Conservation (phyloP, 2,888 invertebrate species). For the Idaea straminata region DNA sequence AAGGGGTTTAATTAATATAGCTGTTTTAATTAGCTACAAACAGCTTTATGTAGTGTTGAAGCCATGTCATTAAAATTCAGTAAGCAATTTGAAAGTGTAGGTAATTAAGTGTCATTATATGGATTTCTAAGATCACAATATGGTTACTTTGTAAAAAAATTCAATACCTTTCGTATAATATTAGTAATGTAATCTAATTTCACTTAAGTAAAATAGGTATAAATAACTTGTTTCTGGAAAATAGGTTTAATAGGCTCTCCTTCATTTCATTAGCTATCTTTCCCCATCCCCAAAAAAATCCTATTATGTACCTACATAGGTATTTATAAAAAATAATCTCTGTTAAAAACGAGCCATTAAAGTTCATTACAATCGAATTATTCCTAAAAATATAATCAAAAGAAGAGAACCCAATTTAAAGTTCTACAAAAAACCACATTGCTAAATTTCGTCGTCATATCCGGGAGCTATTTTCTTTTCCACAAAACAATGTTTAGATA, state of each 20-base stretch:
- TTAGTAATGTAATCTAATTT: too few species aligned
- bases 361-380: not conserved
- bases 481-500: slow-evolving; percentile 8
- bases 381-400: slow-evolving; percentile 1
- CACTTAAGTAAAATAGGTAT: too few species aligned
- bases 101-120: not conserved
- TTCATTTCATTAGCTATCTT: too few species aligned
- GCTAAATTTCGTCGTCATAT: slow-evolving; percentile 50
- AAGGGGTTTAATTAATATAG: slow-evolving; percentile 47
- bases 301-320: too few species aligned
- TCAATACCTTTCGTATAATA: too few species aligned
- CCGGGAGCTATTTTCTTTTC: slow-evolving; percentile 41
- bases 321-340: too few species aligned
- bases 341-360: too few species aligned
- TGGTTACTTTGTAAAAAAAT: not conserved
- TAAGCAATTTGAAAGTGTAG: not conserved
- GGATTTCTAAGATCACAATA: not conserved
- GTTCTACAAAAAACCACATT: slow-evolving; percentile 9
- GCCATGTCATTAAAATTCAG: not conserved
- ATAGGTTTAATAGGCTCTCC: too few species aligned
- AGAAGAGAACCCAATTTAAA: slow-evolving; percentile 9
- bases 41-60: slow-evolving; percentile 23
- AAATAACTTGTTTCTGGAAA: too few species aligned
- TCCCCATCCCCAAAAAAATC: too few species aligned
- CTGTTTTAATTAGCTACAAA: slow-evolving; percentile 43